These are phyloP conservation scores for Gymnopithys bicolor DNA, from an alignment of 2,797 vertebrate species.

Conservation along the genomic window DNA sequence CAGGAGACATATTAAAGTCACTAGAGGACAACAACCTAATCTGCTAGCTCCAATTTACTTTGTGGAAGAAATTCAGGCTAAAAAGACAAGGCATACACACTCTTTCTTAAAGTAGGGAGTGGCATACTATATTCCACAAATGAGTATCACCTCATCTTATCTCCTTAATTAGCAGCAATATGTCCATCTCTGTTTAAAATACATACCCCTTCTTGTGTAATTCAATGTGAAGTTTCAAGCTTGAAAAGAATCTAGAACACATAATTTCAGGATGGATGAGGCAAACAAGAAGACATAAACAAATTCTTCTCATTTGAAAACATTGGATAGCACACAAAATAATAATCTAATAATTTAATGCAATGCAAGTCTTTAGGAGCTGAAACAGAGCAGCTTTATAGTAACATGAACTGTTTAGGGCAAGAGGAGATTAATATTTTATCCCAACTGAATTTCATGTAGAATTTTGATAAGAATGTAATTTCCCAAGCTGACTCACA, in stretches of 20 bases:
- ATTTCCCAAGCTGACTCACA: slow-evolving; percentile 42
- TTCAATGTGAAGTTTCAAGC: neutral
- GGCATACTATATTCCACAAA: neutral
- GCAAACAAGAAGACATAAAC: neutral
- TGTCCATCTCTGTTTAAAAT: neutral
- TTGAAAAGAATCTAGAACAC: neutral
- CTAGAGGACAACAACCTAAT: slow-evolving; percentile 57
- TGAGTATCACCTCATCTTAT: neutral
- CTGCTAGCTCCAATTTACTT: slow-evolving; percentile 15
- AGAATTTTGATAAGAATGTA: slow-evolving; percentile 46
- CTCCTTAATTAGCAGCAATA: neutral
- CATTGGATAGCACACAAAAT: neutral
- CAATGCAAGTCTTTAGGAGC: neutral
- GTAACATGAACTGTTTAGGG: neutral
- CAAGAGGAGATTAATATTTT: slow-evolving; percentile 48
- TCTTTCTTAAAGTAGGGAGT: neutral
- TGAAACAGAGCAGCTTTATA: slow-evolving; percentile 15
- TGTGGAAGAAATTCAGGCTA: slow-evolving; percentile 21
- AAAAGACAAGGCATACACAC: neutral
- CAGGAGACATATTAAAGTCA: slow-evolving; percentile 51
- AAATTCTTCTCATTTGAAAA: neutral
- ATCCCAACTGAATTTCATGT: slow-evolving; percentile 41
- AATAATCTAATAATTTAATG: neutral
- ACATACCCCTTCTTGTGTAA: neutral
- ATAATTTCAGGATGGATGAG: neutral